phyloP scores from a whole-genome alignment of 30 jellyfish, hydroid and myxozoan genomes.

The Morbakka virulenta region DNA sequence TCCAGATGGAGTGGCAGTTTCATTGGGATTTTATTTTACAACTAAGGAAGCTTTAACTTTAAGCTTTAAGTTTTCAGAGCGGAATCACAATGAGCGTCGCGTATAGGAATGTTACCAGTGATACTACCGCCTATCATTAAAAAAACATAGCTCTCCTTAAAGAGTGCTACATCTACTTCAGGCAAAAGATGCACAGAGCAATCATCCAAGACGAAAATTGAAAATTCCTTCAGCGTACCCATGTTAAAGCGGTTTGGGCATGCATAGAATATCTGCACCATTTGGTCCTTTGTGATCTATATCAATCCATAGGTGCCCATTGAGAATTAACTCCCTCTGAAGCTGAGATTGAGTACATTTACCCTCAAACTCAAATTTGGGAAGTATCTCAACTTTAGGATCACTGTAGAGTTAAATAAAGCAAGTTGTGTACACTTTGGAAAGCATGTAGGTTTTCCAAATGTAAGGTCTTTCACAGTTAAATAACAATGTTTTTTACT shows the following conservation, averaged over 20 bases:
- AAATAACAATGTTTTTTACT: background rate
- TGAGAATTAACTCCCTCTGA: conserved; percentile 9
- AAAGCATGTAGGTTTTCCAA: too few species aligned
- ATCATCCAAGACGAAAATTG: conserved; percentile 65
- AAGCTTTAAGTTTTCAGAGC: conserved; percentile 17
- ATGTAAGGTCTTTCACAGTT: background rate
- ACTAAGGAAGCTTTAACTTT: too few species aligned
- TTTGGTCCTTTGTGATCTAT: conserved; percentile 24
- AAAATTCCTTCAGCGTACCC: conserved; percentile 49
- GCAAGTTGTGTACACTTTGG: background rate
- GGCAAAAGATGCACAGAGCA: conserved; percentile 49
- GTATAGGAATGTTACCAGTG: conserved; percentile 47
- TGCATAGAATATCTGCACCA: conserved; percentile 21
- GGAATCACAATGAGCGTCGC: conserved; percentile 43
- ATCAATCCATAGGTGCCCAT: conserved; percentile 25
- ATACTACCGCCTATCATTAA: conserved; percentile 60
- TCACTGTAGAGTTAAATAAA: background rate
- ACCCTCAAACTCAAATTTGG: conserved; percentile 30
- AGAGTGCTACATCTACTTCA: conserved; percentile 31
- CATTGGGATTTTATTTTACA: too few species aligned
- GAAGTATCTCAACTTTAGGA: background rate
- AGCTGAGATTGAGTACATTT: background rate
- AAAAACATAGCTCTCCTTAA: conserved; percentile 6
- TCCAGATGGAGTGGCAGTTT: too few species aligned
- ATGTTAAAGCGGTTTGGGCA: conserved; percentile 42